These are phyloP conservation scores for Cyclophora punctaria DNA, from an alignment of 2,888 invertebrate species.

Conservation along the genomic window DNA sequence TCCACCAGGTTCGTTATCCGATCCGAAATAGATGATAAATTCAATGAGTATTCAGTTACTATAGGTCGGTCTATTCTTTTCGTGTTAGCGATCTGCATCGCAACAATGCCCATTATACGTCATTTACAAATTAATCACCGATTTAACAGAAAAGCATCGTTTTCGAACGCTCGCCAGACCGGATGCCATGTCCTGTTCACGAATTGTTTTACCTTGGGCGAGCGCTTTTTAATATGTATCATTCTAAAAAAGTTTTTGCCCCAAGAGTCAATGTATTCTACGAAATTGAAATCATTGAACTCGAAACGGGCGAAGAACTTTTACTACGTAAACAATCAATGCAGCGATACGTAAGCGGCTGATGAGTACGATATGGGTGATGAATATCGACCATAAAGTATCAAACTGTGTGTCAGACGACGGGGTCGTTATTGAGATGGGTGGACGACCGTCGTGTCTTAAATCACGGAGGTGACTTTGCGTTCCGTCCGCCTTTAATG, in stretches of 20 bases:
- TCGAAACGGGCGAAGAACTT: background rate
- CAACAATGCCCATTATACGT: constrained; percentile 16
- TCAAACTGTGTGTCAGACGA: constrained; percentile 11
- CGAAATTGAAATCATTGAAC: background rate
- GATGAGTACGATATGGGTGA: background rate
- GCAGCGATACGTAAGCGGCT: background rate
- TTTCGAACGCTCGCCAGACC: constrained; percentile 12
- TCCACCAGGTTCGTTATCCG: constrained; percentile 44
- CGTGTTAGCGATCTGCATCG: constrained; percentile 11
- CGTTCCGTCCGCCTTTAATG: constrained; percentile 28
- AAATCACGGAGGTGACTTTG: constrained; percentile 41
- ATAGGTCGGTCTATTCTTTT: constrained; percentile 23
- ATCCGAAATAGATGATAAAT: constrained; percentile 42
- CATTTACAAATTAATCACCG: constrained; percentile 19
- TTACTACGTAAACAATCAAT: background rate
- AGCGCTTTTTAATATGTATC: background rate
- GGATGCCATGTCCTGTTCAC: constrained; percentile 16
- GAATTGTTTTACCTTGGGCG: constrained; percentile 11
- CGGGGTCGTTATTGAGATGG: constrained; percentile 34
- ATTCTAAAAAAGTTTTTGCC: too few species aligned
- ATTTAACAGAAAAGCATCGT: constrained; percentile 12
- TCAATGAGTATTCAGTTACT: constrained; percentile 12
- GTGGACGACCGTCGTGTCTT: constrained; percentile 23
- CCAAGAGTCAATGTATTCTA: too few species aligned
- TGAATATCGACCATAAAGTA: too few species aligned